phyloP scores from a whole-genome alignment of 2,797 vertebrate genomes.

The Ataeniobius toweri region DNA sequence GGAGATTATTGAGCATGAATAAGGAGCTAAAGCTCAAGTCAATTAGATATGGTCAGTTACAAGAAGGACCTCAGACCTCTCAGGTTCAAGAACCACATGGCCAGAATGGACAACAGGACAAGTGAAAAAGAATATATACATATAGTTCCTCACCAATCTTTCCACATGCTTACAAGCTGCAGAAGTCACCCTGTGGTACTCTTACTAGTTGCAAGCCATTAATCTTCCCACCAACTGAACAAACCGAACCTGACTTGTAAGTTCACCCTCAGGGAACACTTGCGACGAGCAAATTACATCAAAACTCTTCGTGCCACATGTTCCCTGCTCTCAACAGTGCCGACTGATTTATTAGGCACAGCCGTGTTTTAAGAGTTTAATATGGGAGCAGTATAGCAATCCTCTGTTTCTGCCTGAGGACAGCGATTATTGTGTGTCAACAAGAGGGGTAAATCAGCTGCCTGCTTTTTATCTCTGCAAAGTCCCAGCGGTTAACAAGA shows the following conservation, averaged over 20 bases:
- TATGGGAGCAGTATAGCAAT: slow-evolving; percentile 28
- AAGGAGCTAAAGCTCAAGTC: not conserved
- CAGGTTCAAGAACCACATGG: not conserved
- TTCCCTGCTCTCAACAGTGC: slow-evolving; percentile 50
- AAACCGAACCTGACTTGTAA: slow-evolving; percentile 43
- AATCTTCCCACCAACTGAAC: slow-evolving; percentile 56
- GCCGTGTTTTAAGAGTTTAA: slow-evolving; percentile 44
- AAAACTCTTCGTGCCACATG: slow-evolving; percentile 53
- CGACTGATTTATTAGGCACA: slow-evolving; percentile 65
- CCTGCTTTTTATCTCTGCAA: slow-evolving; percentile 50
- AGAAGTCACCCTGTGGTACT: slow-evolving; percentile 6
- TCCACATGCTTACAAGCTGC: slow-evolving; percentile 14
- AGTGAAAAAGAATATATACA: not conserved
- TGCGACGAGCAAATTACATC: slow-evolving; percentile 40
- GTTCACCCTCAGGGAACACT: slow-evolving; percentile 50
- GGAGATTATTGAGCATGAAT: not conserved
- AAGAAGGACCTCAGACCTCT: not conserved
- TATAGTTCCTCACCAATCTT: not conserved
- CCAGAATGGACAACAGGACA: not conserved
- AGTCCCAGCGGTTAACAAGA: slow-evolving; percentile 52
- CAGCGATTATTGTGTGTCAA: slow-evolving; percentile 35
- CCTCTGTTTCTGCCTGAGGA: slow-evolving; percentile 34
- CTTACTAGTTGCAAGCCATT: slow-evolving; percentile 20
- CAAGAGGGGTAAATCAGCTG: slow-evolving; percentile 59
- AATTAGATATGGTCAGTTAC: not conserved